Evolutionary conservation across 92 coral and sea anemone species (phyloP).

Genomic region (Pocillopora meandrina): DNA sequence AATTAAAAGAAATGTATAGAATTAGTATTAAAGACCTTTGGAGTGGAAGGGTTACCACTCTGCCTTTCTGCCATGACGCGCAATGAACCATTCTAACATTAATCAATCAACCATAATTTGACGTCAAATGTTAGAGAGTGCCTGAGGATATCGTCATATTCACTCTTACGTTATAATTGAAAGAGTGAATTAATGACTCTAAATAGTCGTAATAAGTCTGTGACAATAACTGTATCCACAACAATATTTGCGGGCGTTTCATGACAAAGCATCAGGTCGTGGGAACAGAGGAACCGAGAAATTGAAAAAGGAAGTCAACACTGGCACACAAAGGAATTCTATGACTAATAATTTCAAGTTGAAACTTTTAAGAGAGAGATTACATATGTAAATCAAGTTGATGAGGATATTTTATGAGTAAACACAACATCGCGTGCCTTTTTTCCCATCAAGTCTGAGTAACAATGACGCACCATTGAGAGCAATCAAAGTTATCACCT

Average conservation of each 20-base stretch:
- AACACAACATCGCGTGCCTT: no score
- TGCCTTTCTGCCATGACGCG: neutral
- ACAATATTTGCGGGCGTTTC: slow-evolving; percentile 15
- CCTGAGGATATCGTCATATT: neutral
- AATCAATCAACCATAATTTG: neutral
- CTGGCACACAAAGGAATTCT: neutral
- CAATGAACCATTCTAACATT: neutral
- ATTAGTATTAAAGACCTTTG: no score
- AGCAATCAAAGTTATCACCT: no score
- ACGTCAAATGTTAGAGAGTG: slow-evolving; percentile 1
- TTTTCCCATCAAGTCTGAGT: no score
- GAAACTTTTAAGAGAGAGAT: neutral
- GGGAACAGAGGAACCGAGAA: slow-evolving; percentile 7
- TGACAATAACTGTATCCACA: neutral
- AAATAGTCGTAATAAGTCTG: neutral
- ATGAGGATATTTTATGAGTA: no score
- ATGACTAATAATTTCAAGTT: neutral
- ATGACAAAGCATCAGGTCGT: slow-evolving; percentile 23
- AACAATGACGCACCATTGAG: no score
- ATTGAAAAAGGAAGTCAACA: neutral
- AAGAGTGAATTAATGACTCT: neutral
- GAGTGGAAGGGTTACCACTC: no score
- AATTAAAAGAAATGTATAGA: no score
- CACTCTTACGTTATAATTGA: neutral
- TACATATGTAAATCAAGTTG: neutral